Base-by-base conservation (phyloP, 2,888 invertebrate species). In the Drosophila engyochracea region DNA sequence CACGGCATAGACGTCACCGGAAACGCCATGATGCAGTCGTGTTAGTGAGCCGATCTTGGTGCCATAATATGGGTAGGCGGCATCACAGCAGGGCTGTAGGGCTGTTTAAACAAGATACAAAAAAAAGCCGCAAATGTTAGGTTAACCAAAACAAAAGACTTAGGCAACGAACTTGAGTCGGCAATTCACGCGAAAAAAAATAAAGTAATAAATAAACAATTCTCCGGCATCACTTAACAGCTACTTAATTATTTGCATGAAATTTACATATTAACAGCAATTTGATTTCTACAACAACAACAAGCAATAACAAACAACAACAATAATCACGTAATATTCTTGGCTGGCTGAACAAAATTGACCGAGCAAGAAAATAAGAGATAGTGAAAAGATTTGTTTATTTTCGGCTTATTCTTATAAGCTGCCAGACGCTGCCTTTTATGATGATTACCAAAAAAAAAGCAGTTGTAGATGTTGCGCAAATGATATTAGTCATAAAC, bases 1-100 rank as follows among this genome's bases (percentile, higher is more conserved):
- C 1, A 98, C 97, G 7, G 97, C 98, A 93, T 95, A 98, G 64
- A 98, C 97, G 90, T 96, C 96, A 14, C 98, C 98, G 79, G 96
- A 96, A 85, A 98, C 97, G 82, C 96, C 97, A 93, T 98, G 98
- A 93, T 97, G 96, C 82, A 97, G 94, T 93, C 96, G 95, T 59
- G 96, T 95, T 83, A 98, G 95, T 91, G 96, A 94, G 69, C 97
- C 97, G 79, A 98, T 94, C 92, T 96, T 96, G 94, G 96, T 96
- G 80, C 97, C 97, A 92, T 95, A 95, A 94, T 97, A 97, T 81
- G 94, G 94, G 73, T 93, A 95, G 61, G 92, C 92, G 49, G 93
- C 93, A 60, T 87, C 79, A 61, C 89, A 79, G 66, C 79, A 70
- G 58, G 74, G 74, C 67, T 87, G 76, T 28, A 91, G 53, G 54